phyloP scores from a whole-genome alignment of 1,140 invertebrate species.

The Orius insidiosus region DNA sequence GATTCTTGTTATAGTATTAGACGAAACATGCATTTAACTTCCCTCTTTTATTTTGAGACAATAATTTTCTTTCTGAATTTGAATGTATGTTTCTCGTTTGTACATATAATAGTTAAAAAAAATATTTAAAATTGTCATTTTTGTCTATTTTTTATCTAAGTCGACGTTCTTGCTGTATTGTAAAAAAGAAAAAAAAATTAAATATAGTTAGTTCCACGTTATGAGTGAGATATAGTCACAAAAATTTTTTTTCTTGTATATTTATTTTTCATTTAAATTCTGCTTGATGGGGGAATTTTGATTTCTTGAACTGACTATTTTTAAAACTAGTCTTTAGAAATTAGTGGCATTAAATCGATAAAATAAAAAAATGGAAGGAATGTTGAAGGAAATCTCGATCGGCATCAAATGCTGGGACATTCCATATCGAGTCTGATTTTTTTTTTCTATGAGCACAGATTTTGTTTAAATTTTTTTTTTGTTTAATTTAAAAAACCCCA shows the following conservation, averaged over 20 bases:
- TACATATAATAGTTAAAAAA: no score
- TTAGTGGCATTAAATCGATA: slow-evolving; percentile 3
- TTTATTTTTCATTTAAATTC: not conserved
- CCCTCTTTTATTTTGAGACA: not conserved
- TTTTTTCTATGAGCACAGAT: not conserved
- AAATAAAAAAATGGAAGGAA: not conserved
- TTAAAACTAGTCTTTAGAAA: slow-evolving; percentile 12
- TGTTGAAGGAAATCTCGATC: no score
- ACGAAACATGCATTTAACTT: not conserved
- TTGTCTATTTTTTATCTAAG: slow-evolving; percentile 3
- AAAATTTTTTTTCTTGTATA: not conserved
- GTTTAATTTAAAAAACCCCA: slow-evolving; percentile 4
- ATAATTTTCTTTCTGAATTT: no score
- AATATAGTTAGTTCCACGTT: not conserved
- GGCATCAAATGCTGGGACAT: not conserved
- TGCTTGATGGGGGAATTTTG: not conserved
- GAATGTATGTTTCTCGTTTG: no score
- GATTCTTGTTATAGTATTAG: not conserved
- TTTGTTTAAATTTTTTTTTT: slow-evolving; percentile 1
- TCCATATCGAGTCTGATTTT: not conserved
- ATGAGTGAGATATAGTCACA: not conserved
- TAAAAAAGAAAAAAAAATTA: not conserved
- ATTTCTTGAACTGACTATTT: slow-evolving; percentile 10
- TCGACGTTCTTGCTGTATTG: not conserved
- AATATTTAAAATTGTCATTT: not conserved